phyloP scores from a whole-genome alignment of 2,797 vertebrate genomes.

The Malurus leucopterus region DNA sequence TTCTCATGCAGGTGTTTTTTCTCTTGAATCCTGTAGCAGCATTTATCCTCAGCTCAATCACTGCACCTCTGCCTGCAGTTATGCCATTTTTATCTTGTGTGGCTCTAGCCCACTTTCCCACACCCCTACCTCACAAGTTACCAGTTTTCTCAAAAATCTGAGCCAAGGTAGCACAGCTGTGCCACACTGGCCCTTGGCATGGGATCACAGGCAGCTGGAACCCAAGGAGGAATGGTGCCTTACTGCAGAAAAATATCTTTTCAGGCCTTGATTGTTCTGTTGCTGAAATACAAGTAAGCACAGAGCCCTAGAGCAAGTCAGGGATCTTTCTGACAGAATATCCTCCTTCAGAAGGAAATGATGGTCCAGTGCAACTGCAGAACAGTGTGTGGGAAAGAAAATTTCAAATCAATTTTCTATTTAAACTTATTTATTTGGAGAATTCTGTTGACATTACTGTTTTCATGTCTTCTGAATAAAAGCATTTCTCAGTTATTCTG shows the following conservation, averaged over 20 bases:
- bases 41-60: background rate
- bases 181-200: background rate
- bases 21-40: background rate
- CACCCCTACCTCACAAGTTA: background rate
- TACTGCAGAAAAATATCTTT: background rate
- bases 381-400: background rate
- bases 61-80: background rate
- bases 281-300: background rate
- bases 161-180: background rate
- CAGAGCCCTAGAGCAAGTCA: background rate
- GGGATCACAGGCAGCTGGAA: background rate
- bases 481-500: background rate
- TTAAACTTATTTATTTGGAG: conserved; percentile 2
- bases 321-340: background rate
- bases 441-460: background rate
- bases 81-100: background rate
- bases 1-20: background rate
- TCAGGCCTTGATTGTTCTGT: background rate
- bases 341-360: background rate
- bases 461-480: conserved; percentile 35
- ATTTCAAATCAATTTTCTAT: background rate
- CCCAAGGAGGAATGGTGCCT: background rate
- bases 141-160: background rate
- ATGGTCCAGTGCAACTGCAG: background rate
- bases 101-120: background rate